A percentile compares a stretch with the other conserved stretches of the same genome.
phyloP scores from a whole-genome alignment of 2,797 vertebrate genomes.

The Mustela erminea region DNA sequence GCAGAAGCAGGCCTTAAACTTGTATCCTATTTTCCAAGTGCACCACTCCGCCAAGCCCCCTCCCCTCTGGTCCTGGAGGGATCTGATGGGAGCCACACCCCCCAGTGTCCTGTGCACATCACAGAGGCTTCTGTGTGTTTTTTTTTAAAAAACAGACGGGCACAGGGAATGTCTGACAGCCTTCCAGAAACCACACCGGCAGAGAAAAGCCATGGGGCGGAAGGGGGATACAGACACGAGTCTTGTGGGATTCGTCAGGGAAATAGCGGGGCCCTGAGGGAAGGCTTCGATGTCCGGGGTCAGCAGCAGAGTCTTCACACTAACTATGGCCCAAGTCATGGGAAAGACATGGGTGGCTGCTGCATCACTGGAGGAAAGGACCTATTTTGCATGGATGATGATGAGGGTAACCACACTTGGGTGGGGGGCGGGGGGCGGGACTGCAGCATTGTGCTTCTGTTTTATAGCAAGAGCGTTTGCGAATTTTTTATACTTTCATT shows the following conservation, averaged over 20 bases:
- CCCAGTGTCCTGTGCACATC: neutral
- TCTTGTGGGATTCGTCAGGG: neutral
- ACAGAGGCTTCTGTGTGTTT: neutral
- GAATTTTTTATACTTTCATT: slow-evolving; percentile 40
- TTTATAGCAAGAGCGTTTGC: neutral
- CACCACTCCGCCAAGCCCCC: rapidly evolving
- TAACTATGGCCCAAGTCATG: neutral
- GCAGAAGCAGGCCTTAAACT: neutral
- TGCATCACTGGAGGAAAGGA: neutral
- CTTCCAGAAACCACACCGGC: neutral
- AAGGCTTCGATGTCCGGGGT: rapidly evolving
- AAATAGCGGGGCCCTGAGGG: rapidly evolving
- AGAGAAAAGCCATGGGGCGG: neutral
- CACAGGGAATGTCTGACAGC: no score
- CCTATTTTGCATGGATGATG: neutral
- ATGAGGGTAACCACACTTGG: neutral
- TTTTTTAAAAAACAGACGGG: neutral
- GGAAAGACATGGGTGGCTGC: neutral
- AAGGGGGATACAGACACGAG: no score
- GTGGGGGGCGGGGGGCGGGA: rapidly evolving
- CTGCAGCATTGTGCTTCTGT: neutral
- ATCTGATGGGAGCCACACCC: neutral
- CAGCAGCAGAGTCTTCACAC: no score
- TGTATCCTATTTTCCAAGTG: neutral
- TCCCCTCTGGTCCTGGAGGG: neutral